A percentile compares a stretch with the other conserved stretches of the same genome.
Conservation (phyloP, 2,113 vertebrate species). For the Terrapene triunguis region DNA sequence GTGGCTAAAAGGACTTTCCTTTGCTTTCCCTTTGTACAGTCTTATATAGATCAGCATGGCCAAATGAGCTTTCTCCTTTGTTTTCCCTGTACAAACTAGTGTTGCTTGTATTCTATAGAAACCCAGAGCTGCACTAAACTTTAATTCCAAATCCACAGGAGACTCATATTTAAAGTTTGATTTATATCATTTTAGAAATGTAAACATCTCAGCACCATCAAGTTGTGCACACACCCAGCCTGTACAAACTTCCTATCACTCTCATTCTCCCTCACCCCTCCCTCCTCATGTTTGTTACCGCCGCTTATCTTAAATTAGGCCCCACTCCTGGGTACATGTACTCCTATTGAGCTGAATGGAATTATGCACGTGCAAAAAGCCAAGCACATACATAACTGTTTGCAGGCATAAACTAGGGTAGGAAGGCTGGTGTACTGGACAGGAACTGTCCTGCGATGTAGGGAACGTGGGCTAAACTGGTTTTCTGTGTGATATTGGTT, state of each 20-base stretch:
- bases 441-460: not conserved
- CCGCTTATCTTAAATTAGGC: not conserved
- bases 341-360: not conserved
- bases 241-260: not conserved
- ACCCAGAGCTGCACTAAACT: not conserved
- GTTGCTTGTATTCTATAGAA: not conserved
- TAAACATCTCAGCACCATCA: not conserved
- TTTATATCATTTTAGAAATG: not conserved
- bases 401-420: not conserved
- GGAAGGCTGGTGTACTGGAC: not conserved
- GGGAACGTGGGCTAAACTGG: not conserved
- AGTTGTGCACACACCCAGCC: not conserved
- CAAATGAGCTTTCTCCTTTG: not conserved
- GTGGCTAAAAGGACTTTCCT: not conserved
- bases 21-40: not conserved
- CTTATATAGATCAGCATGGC: no score
- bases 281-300: not conserved
- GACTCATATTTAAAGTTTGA: not conserved
- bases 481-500: not conserved
- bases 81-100: not conserved
- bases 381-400: not conserved
- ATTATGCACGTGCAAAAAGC: not conserved
- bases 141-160: not conserved
- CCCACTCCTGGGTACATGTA: not conserved
- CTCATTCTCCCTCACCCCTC: not conserved